Evolutionary conservation across 2,888 invertebrate genomes (phyloP).

Genomic region (Salticus scenicus): DNA sequence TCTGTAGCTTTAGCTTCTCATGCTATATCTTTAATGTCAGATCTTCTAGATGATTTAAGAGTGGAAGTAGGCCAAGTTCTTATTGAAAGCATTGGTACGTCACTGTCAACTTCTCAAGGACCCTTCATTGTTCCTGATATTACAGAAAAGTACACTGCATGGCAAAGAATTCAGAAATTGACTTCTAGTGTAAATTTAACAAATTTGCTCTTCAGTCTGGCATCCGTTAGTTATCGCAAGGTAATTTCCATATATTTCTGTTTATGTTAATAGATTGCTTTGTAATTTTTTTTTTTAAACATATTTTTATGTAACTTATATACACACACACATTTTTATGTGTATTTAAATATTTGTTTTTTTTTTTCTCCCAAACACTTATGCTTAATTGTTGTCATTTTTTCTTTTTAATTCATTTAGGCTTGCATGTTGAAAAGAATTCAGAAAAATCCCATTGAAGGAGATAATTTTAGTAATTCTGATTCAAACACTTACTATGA

Average conservation of each 20-base stretch:
- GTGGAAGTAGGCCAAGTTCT: conserved; percentile 78
- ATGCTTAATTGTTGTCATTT: too few relatives aligned
- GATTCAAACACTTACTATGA: conserved; percentile 98
- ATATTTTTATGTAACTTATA: not conserved
- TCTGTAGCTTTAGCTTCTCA: conserved; percentile 92
- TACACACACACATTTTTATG: too few relatives aligned
- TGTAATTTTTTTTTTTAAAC: not conserved
- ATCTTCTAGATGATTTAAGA: conserved; percentile 85
- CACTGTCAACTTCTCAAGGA: conserved; percentile 37
- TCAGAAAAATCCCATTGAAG: conserved; percentile 85
- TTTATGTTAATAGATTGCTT: too few relatives aligned
- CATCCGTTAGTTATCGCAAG: conserved; percentile 92
- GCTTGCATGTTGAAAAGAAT: conserved; percentile 88
- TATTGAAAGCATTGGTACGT: conserved; percentile 38
- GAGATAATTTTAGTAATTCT: conserved; percentile 87
- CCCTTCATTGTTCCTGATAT: conserved; percentile 63
- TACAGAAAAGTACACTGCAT: conserved; percentile 74
- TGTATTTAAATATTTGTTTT: too few relatives aligned
- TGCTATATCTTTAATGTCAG: conserved; percentile 85
- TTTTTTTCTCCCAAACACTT: too few relatives aligned
- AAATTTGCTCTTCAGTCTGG: conserved; percentile 89
- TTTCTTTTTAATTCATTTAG: conserved; percentile 73
- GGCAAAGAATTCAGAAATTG: conserved; percentile 82
- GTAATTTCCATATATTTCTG: too few relatives aligned
- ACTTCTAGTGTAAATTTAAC: conserved; percentile 84